Percentiles rank a stretch among this genome's conserved stretches.
Evolutionary conservation across 2,113 vertebrate genomes (phyloP).

Genomic region (Sprattus sprattus): DNA sequence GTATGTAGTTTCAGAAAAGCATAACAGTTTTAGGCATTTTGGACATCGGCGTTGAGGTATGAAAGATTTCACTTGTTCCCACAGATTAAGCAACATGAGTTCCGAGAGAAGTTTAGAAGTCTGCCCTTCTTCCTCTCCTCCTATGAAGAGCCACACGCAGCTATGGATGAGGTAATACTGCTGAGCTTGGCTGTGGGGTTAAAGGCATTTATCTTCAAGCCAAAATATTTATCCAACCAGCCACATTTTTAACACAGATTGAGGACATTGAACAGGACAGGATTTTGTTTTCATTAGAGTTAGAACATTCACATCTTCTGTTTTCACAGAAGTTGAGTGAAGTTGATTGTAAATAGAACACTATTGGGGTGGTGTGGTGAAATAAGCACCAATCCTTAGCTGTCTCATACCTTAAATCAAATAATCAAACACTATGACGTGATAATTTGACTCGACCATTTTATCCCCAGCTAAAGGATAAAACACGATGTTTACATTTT

Average conservation of each 20-base stretch:
- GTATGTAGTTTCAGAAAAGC: conserved; percentile 44
- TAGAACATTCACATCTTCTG: not conserved
- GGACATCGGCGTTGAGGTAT: not conserved
- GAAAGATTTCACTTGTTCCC: not conserved
- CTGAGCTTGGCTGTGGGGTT: not conserved
- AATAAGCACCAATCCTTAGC: not conserved
- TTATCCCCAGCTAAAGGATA: not conserved
- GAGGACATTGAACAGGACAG: too few species aligned
- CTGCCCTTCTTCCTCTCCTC: conserved; percentile 64
- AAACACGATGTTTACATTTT: not conserved
- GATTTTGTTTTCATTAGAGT: not conserved
- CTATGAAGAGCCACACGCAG: conserved; percentile 59
- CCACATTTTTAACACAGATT: not conserved
- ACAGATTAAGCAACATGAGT: conserved; percentile 65
- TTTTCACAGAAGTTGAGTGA: not conserved
- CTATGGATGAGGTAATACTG: conserved; percentile 62
- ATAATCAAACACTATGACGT: not conserved
- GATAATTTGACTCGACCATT: not conserved
- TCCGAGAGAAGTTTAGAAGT: conserved; percentile 64
- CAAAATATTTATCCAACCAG: not conserved
- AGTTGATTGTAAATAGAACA: not conserved
- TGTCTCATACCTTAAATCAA: not conserved
- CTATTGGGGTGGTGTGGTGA: not conserved
- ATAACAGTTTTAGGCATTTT: not conserved
- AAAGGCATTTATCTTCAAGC: not conserved